Evolutionary conservation across 2,797 vertebrate species (phyloP).

Genomic region (Sebastes wilsoni): DNA sequence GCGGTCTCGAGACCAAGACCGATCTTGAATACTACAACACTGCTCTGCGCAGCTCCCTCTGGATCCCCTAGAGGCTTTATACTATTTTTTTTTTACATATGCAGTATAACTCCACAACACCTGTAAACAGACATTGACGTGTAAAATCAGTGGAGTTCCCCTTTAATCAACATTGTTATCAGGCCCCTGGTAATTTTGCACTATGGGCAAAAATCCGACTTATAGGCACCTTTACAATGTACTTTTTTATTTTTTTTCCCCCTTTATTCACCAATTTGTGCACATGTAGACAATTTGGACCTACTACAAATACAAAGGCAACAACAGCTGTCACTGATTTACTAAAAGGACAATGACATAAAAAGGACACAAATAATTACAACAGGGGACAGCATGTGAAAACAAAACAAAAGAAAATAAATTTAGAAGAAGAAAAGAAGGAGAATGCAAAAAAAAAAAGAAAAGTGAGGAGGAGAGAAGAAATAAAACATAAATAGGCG

Average conservation of each 20-base stretch:
- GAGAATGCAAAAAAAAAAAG: background rate
- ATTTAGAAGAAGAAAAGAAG: background rate
- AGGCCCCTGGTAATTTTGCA: background rate
- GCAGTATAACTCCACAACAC: too few species aligned
- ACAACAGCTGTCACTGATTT: background rate
- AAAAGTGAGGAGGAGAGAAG: background rate
- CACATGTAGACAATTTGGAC: background rate
- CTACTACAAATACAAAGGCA: background rate
- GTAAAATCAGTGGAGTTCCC: background rate
- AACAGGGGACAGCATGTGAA: background rate
- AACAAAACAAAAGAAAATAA: background rate
- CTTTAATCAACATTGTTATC: background rate
- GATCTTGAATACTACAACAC: too few species aligned
- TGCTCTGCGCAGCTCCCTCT: too few species aligned
- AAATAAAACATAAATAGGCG: background rate
- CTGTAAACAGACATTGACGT: background rate
- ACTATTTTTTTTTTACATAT: background rate
- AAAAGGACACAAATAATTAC: background rate
- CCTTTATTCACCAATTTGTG: background rate
- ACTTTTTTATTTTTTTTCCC: too few species aligned
- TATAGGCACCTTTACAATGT: background rate
- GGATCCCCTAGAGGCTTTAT: too few species aligned
- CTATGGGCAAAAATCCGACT: background rate
- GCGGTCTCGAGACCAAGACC: too few species aligned
- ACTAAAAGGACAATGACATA: background rate